Evolutionary conservation across 1,140 invertebrate genomes (phyloP).

Genomic region (Maconellicoccus hirsutus): DNA sequence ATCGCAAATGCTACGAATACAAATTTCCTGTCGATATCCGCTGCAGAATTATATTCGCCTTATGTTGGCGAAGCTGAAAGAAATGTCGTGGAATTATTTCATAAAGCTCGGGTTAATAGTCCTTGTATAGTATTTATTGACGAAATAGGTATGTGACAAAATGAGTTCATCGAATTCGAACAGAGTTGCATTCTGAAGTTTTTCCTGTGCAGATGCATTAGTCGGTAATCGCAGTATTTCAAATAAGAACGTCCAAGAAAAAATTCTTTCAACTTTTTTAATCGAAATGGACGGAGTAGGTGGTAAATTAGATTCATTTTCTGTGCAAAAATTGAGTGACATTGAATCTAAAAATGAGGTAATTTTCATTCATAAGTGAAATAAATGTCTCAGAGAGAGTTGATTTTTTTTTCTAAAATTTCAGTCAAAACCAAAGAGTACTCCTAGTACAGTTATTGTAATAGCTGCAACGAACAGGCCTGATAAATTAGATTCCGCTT

Average conservation of each 20-base stretch:
- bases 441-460: constrained; percentile 41
- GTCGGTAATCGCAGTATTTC: constrained; percentile 41
- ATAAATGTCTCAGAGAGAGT: too few relatives aligned
- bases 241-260: constrained; percentile 43
- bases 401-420: too few relatives aligned
- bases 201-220: constrained; percentile 43
- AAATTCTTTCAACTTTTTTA: constrained; percentile 50
- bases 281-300: constrained; percentile 58
- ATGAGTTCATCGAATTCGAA: constrained; percentile 58
- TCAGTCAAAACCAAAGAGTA: not conserved
- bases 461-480: constrained; percentile 66
- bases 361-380: too few relatives aligned
- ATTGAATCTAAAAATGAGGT: not conserved
- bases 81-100: constrained; percentile 48
- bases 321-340: not conserved
- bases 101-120: constrained; percentile 41
- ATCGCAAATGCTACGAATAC: constrained; percentile 47
- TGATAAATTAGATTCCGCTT: constrained; percentile 62
- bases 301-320: constrained; percentile 15
- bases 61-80: constrained; percentile 54
- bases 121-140: not conserved
- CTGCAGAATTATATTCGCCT: constrained; percentile 53
- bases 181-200: too few relatives aligned
- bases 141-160: not conserved
- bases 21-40: constrained; percentile 49